Evolutionary conservation across 2,888 invertebrate genomes (phyloP).

Genomic region (Chymomyza procnemis): DNA sequence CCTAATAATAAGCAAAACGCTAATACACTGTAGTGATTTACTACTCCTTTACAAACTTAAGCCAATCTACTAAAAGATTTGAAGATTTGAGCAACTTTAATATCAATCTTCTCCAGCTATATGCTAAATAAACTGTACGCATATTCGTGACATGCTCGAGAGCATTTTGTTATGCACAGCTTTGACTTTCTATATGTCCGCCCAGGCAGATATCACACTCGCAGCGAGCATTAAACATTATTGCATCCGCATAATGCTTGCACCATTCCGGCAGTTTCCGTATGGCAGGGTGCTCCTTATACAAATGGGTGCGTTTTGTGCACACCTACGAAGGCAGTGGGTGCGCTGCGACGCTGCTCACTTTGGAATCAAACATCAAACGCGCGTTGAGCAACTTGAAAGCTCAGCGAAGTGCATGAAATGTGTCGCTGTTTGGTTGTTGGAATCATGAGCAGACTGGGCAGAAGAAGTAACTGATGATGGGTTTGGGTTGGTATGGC

Average conservation of each 20-base stretch:
- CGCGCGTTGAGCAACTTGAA: conserved; percentile 65
- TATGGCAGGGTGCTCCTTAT: neutral
- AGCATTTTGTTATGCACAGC: neutral
- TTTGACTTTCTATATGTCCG: neutral
- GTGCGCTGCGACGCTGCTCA: too few species aligned
- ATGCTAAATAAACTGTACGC: neutral
- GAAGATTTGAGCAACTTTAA: neutral
- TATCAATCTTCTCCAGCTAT: neutral
- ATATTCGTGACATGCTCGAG: neutral
- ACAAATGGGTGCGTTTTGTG: neutral
- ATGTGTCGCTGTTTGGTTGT: conserved; percentile 34
- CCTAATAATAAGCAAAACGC: too few species aligned
- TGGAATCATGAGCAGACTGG: neutral
- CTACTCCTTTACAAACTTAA: too few species aligned
- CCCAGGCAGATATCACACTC: conserved; percentile 41
- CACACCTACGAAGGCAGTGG: neutral
- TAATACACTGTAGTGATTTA: too few species aligned
- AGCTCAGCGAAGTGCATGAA: conserved; percentile 69
- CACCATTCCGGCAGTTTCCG: neutral
- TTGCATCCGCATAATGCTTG: conserved; percentile 8
- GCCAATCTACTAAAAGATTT: too few species aligned
- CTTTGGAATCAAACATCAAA: conserved; percentile 54
- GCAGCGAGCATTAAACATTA: conserved; percentile 55
- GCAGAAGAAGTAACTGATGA: neutral
- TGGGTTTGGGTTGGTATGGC: too few species aligned